Base-by-base conservation (phyloP, 2,113 vertebrate species). In the Microtus ochrogaster region DNA sequence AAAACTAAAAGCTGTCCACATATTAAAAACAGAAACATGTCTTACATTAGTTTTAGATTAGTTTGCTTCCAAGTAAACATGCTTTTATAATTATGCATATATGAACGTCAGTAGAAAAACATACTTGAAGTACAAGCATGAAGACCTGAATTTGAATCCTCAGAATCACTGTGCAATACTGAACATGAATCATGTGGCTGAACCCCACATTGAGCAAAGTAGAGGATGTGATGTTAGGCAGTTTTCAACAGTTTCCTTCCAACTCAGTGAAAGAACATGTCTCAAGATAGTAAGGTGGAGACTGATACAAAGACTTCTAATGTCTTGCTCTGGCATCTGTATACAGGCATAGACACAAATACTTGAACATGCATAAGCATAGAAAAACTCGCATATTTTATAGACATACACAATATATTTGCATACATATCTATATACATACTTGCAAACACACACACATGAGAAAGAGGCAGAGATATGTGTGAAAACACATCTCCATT, bases 1-100 rank as follows among this genome's bases (percentile, higher is more conserved):
- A 68, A 76, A 30, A 87, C 82, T 76, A 92, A 68, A 94, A 16
- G 22, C 2, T 41, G 66, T 28, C 95, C 30, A 79, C 58, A 95
- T 82, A 89, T 85, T 87, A 82, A 94, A 44, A 7, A 47, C 2
- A 74, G 17, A 89, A 81, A 76, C 39, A 36, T 70, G 28, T 26
- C 5, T 49, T 5, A 44, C 6, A 47, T 58, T 76, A 70, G n/a
- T 85, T 91, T 87, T 36, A 58, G 4, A 44, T 47, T 79, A 39
- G 0, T n/a, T 47, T 79, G 47, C 0, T n/a, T 79, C 26, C 30
- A 89, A 86, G 10, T 49, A 79, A 73, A 79, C 33, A 44, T 30
- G n/a, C 33, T 12, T 70, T 61, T 22, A 5, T 52, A 78, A 36
- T 36, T 26, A 24, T 61, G 14, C 14, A 68, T 24, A 63, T 49